Base-by-base conservation (phyloP, 2,797 vertebrate species). In the Scolopax bukidnonensis region DNA sequence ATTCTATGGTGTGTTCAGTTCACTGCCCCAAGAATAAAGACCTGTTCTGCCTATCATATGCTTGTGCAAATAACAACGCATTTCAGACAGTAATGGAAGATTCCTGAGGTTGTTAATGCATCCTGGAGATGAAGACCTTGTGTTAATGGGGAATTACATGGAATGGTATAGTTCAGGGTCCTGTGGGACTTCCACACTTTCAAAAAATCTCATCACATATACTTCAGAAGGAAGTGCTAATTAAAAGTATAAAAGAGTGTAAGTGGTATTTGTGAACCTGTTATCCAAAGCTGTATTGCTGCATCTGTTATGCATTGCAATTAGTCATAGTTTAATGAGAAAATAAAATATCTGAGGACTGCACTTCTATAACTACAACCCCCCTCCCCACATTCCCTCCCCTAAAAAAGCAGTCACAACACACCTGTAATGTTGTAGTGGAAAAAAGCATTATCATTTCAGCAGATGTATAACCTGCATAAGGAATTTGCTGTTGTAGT, bases 321-420 rank as follows among this genome's bases (percentile, higher is more conserved):
- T 93, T 88, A 92, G 87, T 64, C 65, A 48, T 2, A 68, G 45
- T 59, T 89, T 92, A 93, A 91, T 81, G 28, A 40, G 61, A 91
- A 96, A 83, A 83, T 41, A 50, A 83, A 20, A 47, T 57, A 51
- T 73, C 25, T 64, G 64, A 80, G 45, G 30, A 41, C 48, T 80
- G 30, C 33, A 47, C 2, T 89, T 83, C 41, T 87, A 32, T 85
- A 91, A 75, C 30, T 91, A 36, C 10, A 61, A 41, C 4, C 12
- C 12, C 4, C 10, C 8, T 75, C 32, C 28, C 28, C 0, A 0
- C 20, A 33, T n/a, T 45, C 13, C 25, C 30, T 43, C 8, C 16
- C 8, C 12, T 14, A 2, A 30, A 60, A 86, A 59, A 57, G 4
- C 16, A 64, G 43, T 13, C 6, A 25, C 25, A 7, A 30, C 1